phyloP scores from a whole-genome alignment of 2,888 invertebrate genomes.

The Drosophila eohydei region DNA sequence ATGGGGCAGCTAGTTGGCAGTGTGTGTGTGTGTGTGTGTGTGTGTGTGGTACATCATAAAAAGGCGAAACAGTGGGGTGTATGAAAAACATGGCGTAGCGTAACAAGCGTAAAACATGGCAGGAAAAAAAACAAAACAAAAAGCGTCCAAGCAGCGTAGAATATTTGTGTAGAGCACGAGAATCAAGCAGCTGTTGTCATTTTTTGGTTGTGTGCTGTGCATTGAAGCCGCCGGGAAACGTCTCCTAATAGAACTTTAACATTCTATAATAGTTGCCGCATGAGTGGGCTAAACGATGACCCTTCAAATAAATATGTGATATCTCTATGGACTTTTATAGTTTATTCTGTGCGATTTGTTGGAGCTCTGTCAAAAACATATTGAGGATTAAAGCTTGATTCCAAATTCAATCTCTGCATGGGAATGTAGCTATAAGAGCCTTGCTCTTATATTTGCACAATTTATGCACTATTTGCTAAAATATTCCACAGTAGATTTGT shows the following conservation, averaged over 20 bases:
- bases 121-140: conserved; percentile 19
- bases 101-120: conserved; percentile 43
- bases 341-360: background rate
- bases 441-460: no score
- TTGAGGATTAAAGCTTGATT: no score
- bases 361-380: background rate
- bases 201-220: conserved; percentile 2
- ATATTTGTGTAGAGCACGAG: conserved; percentile 41
- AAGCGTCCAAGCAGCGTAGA: conserved; percentile 34
- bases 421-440: no score
- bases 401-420: no score
- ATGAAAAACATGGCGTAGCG: conserved; percentile 27
- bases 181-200: conserved; percentile 47
- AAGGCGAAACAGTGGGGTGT: conserved; percentile 41
- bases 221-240: conserved; percentile 8
- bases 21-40: conserved; percentile 3
- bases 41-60: conserved; percentile 56
- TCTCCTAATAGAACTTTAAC: conserved; percentile 7
- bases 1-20: conserved; percentile 42
- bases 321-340: background rate
- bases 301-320: background rate
- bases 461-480: background rate
- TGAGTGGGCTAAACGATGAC: conserved; percentile 14
- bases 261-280: conserved; percentile 19
- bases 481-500: conserved; percentile 20